Percentiles rank a stretch among this genome's conserved stretches.
phyloP scores from a whole-genome alignment of 2,113 vertebrate species.

The Microcebus ravelobensis region DNA sequence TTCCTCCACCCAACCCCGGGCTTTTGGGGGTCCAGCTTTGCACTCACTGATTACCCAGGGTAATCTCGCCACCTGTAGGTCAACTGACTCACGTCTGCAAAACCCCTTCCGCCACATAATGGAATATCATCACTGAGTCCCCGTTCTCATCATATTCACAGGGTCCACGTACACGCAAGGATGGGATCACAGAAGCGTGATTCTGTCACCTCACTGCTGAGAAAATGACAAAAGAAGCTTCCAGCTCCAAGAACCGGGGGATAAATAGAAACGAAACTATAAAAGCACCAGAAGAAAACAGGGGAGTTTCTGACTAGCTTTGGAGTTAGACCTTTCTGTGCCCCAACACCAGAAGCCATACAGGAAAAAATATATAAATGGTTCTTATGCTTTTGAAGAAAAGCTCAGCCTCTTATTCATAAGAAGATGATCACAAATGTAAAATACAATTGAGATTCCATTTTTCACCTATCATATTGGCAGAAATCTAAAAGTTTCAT shows the following conservation, averaged over 20 bases:
- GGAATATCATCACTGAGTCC: no score
- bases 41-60: not conserved
- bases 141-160: no score
- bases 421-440: not conserved
- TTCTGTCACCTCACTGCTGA: not conserved
- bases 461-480: slow-evolving; percentile 38
- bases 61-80: no score
- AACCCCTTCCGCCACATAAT: no score
- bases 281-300: slow-evolving; percentile 32
- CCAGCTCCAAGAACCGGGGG: not conserved
- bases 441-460: slow-evolving; percentile 32
- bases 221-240: slow-evolving; percentile 5
- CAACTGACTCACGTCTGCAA: no score
- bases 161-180: no score
- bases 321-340: not conserved
- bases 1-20: not conserved
- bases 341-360: slow-evolving; percentile 14
- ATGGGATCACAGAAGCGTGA: no score
- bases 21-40: not conserved
- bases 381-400: slow-evolving; percentile 43
- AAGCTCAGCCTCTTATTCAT: not conserved
- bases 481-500: not conserved
- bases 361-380: not conserved
- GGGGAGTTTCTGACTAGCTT: not conserved
- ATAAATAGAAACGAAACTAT: not conserved